Evolutionary conservation across 2,113 vertebrate genomes (phyloP).

Genomic region (Nerophis ophidion): DNA sequence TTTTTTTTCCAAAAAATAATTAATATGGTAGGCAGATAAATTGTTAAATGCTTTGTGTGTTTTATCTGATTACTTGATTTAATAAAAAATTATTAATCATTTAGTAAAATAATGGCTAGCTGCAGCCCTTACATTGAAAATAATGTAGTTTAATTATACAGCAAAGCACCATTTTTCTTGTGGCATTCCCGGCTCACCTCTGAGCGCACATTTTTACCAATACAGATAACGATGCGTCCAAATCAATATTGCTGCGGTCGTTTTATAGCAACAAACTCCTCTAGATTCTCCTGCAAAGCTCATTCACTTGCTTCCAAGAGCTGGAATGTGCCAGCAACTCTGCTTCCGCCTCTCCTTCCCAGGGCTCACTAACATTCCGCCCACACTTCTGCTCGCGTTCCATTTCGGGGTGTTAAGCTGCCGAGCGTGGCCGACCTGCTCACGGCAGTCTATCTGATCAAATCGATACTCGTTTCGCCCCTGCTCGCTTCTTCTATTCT

Average conservation of each 20-base stretch:
- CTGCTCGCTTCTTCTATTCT: slow-evolving; percentile 29
- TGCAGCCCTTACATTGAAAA: no score
- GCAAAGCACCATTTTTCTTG: neutral
- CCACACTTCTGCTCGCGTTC: slow-evolving; percentile 31
- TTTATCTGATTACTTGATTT: no score
- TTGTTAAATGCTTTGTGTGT: no score
- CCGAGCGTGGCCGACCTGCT: slow-evolving; percentile 38
- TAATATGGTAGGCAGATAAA: no score
- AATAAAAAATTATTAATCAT: no score
- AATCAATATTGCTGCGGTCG: neutral
- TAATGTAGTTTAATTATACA: neutral
- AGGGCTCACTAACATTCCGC: slow-evolving; percentile 23
- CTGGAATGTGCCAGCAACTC: slow-evolving; percentile 1
- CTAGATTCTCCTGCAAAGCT: neutral
- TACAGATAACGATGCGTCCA: neutral
- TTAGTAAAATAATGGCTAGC: no score
- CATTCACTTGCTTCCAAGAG: neutral
- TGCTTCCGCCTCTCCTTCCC: slow-evolving; percentile 2
- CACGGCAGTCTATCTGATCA: slow-evolving; percentile 48
- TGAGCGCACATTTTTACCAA: neutral
- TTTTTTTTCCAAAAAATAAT: no score
- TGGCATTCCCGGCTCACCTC: neutral
- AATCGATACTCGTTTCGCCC: slow-evolving; percentile 56
- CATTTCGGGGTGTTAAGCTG: slow-evolving; percentile 44
- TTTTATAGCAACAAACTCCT: no score